Base-by-base conservation (phyloP, 2,888 invertebrate species). In the Polyommatus iphigenia region DNA sequence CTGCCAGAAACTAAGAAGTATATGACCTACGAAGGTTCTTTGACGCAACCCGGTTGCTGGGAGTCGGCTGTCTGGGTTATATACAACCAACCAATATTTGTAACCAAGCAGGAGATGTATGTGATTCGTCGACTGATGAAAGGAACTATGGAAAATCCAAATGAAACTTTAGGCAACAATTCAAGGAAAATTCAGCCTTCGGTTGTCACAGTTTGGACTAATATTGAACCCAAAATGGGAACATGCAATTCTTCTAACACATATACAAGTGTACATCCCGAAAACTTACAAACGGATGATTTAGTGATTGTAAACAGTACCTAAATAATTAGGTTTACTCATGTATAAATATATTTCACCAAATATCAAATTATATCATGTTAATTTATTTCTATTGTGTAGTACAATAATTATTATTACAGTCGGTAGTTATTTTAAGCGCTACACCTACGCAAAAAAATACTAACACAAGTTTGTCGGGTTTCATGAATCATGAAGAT, bases 1-100 rank as follows among this genome's bases (percentile, higher is more conserved):
- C 8, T 75, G 6, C 75, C 75, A 0, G 6, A 50, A 3, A 75
- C 75, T 24, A 50, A 24, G 18, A 29, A 75, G 29, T 75, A 54
- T 29, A 0, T 50, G 2, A 75, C 75, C 4, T 75, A 75, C 75
- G 75, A 75, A 3, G 75, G 75, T 24, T 75, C 75, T 29, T 29
- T 50, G 2, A 75, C 75, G 4, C 7, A 54, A 54, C 75, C 75
- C 2, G 75, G 75, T 75, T 75, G 75, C 50, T 75, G 75, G 75
- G 75, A 75, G 29, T 54, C 75, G 0, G 75, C 29, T 6, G 18
- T 75, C 24, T 75, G 75, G 75, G 29, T 75, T 18, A 54, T 75
- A 20, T 75, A 75, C 54, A 75, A 75, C n/a, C 29, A 75, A 75
- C 75, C 75, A 3, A 54, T 75, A 18, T 75, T 32, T 13, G 32